Evolutionary conservation across 2,113 vertebrate species (phyloP), one percentile per base, ranked within the genome.

Genomic region (Cygnus atratus): DNA sequence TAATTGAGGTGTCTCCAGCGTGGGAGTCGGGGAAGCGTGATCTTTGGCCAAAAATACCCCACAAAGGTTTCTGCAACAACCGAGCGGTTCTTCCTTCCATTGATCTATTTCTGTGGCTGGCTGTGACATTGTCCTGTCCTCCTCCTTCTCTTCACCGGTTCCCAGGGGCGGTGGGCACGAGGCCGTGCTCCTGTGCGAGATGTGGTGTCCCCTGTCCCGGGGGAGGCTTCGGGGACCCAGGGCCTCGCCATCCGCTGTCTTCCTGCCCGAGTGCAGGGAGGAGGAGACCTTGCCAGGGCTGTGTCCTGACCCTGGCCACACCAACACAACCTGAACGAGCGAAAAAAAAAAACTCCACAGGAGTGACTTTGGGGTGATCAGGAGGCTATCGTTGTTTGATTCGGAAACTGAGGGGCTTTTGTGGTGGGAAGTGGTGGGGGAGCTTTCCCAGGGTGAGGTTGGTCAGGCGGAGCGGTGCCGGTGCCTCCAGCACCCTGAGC

Each of bases 191-290:
- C 78, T 24, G 10, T 6, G 25, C 11, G 37, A 25, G 41, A 12
- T 1, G 3, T 6, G 33, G 10, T 6, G 12, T 17, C 28, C 28
- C 15, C 46, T 8, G 5, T 31, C 26, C n/a, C 1, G 5, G 20
- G 78, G 22, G 28, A 21, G 17, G 55, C 16, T 9, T 29, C 2
- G 11, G 35, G 66, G 21, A 12, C 39, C 1, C 2, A 16, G 2
- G 65, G 52, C 52, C 29, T 31, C 46, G 43, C n/a, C 28, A 6
- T 6, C 44, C 44, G 44, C 44, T 44, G 15, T 17, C 48, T 12
- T 22, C 48, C 48, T 50, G 48, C 48, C 48, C 11, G 22, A 50
- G 48, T 6, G 21, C 33, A 2, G 41, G 52, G 52, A 58, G 20
- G 20, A 19, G 62, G 39, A 35, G 63, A 57, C 50, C 77, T 13